These are phyloP conservation scores for Diplodus puntazzo DNA, from an alignment of 2,797 vertebrate species.

Conservation along the genomic window DNA sequence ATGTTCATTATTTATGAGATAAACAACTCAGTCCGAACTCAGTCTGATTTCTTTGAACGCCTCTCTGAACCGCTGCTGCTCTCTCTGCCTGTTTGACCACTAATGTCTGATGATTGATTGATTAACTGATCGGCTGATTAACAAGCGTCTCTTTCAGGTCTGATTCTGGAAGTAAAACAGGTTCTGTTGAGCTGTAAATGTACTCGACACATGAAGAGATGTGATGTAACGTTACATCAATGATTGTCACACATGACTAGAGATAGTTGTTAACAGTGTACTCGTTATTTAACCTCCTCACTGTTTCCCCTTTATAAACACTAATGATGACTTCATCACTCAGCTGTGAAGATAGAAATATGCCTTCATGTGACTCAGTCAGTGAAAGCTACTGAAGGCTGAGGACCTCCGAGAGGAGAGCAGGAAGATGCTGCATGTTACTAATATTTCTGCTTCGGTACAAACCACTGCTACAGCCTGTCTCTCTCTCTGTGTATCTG, in stretches of 20 bases:
- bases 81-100: conserved; percentile 17
- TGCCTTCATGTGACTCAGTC: no score
- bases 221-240: no score
- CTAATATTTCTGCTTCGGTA: conserved; percentile 60
- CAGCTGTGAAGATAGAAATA: no score
- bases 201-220: no score
- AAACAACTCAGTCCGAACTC: no score
- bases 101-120: conserved; percentile 32
- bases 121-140: conserved; percentile 37
- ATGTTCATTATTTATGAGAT: no score
- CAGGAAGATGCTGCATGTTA: conserved; percentile 32
- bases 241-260: no score
- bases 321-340: no score
- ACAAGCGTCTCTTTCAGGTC: conserved; percentile 58
- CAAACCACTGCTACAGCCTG: conserved; percentile 47
- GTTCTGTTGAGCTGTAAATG: background rate
- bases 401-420: background rate
- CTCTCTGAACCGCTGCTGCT: background rate
- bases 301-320: no score
- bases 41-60: no score
- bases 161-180: conserved; percentile 15
- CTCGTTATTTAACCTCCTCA: no score
- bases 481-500: conserved; percentile 64
- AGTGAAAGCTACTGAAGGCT: background rate
- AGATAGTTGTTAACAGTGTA: no score